Base-by-base conservation (phyloP, 2,888 invertebrate genomes). In the Anoplius nigerrimus region DNA sequence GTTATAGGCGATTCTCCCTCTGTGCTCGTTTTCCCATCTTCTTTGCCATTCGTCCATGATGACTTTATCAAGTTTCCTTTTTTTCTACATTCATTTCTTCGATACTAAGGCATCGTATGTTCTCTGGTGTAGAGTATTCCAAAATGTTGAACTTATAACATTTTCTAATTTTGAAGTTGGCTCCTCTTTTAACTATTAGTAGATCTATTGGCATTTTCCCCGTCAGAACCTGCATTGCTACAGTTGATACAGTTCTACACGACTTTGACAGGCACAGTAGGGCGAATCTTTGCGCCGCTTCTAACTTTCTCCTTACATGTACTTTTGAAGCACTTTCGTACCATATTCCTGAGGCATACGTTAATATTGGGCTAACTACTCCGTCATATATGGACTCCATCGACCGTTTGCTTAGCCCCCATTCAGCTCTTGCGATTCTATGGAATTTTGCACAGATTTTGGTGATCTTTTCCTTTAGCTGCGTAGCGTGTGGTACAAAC, bases 301-400 rank as follows among this genome's bases (percentile, higher is more conserved):
- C 0, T 0, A 69, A 2, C 13, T 60, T 55, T 60, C 65, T 60
- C 13, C 16, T 54, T 2, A 64, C n/a, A 0, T 16, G 2, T 1
- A 13, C n/a, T 11, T 24, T 13, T 0, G 11, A 11, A 0, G 22
- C 51, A 13, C 16, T 27, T 5, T 60, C 27, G 42, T 21, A 56
- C 69, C 65, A 69, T 0, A 57, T 16, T 13, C 16, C 16, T 1
- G 65, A 54, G 0, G 51, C 65, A 21, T 65, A 69, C 8, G 51
- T 65, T 0, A 56, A 24, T 3, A 65, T 65, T 0, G 69, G 64
- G 1, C 65, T 1, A 2, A 16, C 34, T 0, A 65, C 64, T 5
- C 24, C 24, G 0, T 61, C 56, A 24, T 65, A 65, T 13, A 65
- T 18, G 0, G 24, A 27, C 15, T 51, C 11, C 21, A 58, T 21